These are phyloP conservation scores for Ictalurus furcatus DNA, from an alignment of 2,113 vertebrate species.

Conservation along the genomic window DNA sequence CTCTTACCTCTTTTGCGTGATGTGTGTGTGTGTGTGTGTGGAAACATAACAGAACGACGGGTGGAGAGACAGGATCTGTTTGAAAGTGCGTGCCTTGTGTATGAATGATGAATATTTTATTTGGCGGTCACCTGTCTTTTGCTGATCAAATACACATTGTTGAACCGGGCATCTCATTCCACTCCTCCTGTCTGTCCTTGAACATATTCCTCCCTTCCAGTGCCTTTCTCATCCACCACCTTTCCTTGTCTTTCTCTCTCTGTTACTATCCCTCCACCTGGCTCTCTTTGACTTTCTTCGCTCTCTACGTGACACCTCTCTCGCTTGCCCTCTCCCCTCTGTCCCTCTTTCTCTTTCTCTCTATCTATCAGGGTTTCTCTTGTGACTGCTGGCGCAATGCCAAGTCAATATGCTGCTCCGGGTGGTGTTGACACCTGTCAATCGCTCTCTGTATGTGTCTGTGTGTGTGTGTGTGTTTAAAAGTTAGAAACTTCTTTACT, in stretches of 20 bases:
- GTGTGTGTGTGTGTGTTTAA: slow-evolving; percentile 24
- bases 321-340: slow-evolving; percentile 5
- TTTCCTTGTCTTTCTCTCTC: slow-evolving; percentile 26
- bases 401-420: slow-evolving; percentile 54
- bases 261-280: slow-evolving; percentile 39
- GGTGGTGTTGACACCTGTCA: slow-evolving; percentile 48
- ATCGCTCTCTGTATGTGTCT: slow-evolving; percentile 20
- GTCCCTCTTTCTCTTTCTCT: slow-evolving; percentile 10
- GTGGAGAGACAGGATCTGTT: background rate
- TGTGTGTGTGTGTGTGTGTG: background rate
- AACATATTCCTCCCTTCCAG: slow-evolving; percentile 3
- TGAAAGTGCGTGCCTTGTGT: slow-evolving; percentile 25
- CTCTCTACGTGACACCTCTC: slow-evolving; percentile 14
- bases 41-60: background rate
- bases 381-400: slow-evolving; percentile 45
- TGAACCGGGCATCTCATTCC: slow-evolving; percentile 9
- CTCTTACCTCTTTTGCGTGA: slow-evolving; percentile 35
- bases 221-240: slow-evolving; percentile 42
- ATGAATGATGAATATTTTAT: slow-evolving; percentile 50
- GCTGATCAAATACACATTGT: slow-evolving; percentile 35
- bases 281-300: slow-evolving; percentile 12
- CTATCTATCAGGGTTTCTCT: slow-evolving; percentile 28
- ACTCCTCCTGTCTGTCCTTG: slow-evolving; percentile 30
- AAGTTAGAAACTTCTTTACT: background rate
- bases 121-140: slow-evolving; percentile 25